Evolutionary conservation across 2,797 vertebrate genomes (phyloP), one percentile per base, ranked within the genome.

Genomic region (Thripadectes ignobilis): DNA sequence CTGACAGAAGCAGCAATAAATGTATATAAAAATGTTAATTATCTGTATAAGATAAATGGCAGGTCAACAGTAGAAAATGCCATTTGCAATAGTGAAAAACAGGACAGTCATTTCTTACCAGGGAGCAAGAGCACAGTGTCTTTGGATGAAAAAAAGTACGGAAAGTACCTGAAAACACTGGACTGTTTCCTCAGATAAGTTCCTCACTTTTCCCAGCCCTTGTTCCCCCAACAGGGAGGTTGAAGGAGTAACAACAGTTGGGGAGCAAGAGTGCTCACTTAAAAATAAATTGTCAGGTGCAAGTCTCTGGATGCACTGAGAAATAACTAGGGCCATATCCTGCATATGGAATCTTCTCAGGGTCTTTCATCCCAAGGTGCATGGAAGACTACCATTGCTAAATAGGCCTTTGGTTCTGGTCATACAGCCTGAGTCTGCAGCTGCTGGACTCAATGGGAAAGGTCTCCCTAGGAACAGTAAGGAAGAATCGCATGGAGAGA

Each of bases 41-140:
- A 83, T 62, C 34, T 63, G 30, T 63, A 54, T 76, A 39, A 92
- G 86, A 92, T 30, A 69, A 91, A 95, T 86, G 18, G 77, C 24
- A 4, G 24, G 30, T 73, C 69, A 58, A 75, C 4, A 8, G 48
- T 41, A 90, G 18, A 91, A 43, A 82, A 93, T 72, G 30, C 51
- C 41, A 84, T 95, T 95, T 92, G 66, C 78, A 85, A 74, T 2
- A 73, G 38, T 49, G 54, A 85, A 77, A 83, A 95, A 57, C n/a
- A 89, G 73, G 54, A 74, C 27, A 88, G 59, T 39, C 24, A 43
- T 92, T 94, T 95, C 69, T 79, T 92, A 59, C 68, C 61, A n/a
- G 41, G 38, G 45, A 87, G 19, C 21, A 73, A 79, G 55, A 87
- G 13, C 13, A 91, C 30, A 46, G 12, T 30, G 30, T 15, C 71